Base-by-base conservation (phyloP, 2,888 invertebrate species). In the Standfussiana lucernea region DNA sequence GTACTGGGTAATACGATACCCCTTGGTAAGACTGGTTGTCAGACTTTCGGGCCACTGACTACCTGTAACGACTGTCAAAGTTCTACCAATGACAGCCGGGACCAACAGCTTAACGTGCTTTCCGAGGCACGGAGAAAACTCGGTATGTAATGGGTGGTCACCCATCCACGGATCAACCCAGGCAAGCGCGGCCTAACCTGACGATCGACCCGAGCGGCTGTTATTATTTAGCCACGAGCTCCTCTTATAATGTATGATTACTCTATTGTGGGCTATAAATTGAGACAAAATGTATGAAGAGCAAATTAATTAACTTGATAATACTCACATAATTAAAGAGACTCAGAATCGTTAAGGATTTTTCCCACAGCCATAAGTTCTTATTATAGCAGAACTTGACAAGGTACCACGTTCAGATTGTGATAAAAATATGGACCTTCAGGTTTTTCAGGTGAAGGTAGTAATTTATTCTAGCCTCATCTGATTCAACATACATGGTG, bases 221-320 rank as follows among this genome's bases (percentile, higher is more conserved):
- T n/a, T n/a, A n/a, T n/a, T n/a, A n/a, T n/a, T n/a, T n/a, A n/a
- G n/a, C n/a, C n/a, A n/a, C n/a, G n/a, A n/a, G n/a, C n/a, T n/a
- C n/a, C n/a, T n/a, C n/a, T n/a, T n/a, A n/a, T n/a, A 59, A 77
- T 5, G 21, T 45, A 1, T 62, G 62, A 81, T 85, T 70, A 70
- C 56, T 66, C 28, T 75, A 69, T 75, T 84, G 45, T 68, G 32
- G 50, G 11, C 50, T 45, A 68, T 68, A 72, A 77, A 78, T 59
- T 72, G 24, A 35, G 10, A 45, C 50, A 35, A 28, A 28, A 69
- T 24, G 40, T 35, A 18, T n/a, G 56, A 81, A 64, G 59, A 61
- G 32, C 15, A 69, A 28, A 40, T 72, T 78, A 56, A 66, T 78
- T 56, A 66, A 32, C 28, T 59, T 28, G 2, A 70, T 42, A 47